Conservation (phyloP, 1,140 invertebrate genomes). For the Drosophila jambulina region DNA sequence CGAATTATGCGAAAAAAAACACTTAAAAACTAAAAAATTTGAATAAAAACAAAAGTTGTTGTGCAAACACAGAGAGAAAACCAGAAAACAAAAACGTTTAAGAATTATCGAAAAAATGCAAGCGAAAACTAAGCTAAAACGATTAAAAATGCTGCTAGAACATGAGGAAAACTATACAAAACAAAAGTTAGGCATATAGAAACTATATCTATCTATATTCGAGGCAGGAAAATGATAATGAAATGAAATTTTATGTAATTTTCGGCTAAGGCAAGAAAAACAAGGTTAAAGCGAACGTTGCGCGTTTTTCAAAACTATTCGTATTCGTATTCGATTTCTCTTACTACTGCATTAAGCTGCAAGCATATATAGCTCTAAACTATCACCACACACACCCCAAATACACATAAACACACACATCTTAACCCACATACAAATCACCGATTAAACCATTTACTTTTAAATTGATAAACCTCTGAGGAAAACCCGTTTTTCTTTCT, state of each 20-base stretch:
- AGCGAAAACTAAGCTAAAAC: constrained; percentile 53
- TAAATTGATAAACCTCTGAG: constrained; percentile 28
- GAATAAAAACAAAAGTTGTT: constrained; percentile 54
- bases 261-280: constrained; percentile 65
- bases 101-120: constrained; percentile 56
- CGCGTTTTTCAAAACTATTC: constrained; percentile 74
- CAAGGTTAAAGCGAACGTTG: constrained; percentile 70
- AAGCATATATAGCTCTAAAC: constrained; percentile 71
- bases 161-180: constrained; percentile 14
- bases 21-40: constrained; percentile 43
- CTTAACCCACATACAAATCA: constrained; percentile 30
- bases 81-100: constrained; percentile 38
- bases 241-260: constrained; percentile 73
- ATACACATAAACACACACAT: constrained; percentile 26
- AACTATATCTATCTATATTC: constrained; percentile 52
- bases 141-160: constrained; percentile 35
- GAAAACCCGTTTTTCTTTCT: constrained; percentile 19
- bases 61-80: constrained; percentile 38
- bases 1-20: constrained; percentile 38
- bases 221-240: constrained; percentile 32
- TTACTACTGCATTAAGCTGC: constrained; percentile 76
- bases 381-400: constrained; percentile 52
- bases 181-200: constrained; percentile 58
- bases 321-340: constrained; percentile 70
- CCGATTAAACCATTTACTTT: constrained; percentile 44